phyloP scores from a whole-genome alignment of 2,113 vertebrate genomes.

The Spilogale gracilis region DNA sequence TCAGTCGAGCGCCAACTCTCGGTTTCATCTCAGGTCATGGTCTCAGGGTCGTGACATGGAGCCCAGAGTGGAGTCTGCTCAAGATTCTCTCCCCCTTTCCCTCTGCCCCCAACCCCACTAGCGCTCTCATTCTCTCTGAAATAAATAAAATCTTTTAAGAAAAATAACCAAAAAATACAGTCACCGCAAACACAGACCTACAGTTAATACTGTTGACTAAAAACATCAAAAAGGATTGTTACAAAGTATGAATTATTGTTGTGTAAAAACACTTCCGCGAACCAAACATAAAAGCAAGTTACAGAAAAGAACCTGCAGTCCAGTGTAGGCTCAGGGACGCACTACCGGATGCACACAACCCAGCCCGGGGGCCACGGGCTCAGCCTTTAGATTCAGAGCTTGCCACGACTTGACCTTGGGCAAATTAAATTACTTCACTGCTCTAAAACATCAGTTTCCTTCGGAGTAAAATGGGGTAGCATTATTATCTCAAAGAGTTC shows the following conservation, averaged over 20 bases:
- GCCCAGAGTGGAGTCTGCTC: background rate
- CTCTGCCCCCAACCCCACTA: background rate
- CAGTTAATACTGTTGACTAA: background rate
- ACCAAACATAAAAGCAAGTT: background rate
- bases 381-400: background rate
- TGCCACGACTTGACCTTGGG: background rate
- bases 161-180: background rate
- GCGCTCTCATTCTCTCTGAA: background rate
- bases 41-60: background rate
- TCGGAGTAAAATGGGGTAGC: background rate
- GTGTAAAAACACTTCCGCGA: background rate
- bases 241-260: background rate
- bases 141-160: background rate
- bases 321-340: background rate
- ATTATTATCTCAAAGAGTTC: background rate
- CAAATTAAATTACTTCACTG: background rate
- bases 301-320: background rate
- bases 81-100: background rate
- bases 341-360: rapidly evolving
- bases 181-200: background rate
- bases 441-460: background rate
- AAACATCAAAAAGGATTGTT: background rate
- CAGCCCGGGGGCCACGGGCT: background rate
- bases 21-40: background rate
- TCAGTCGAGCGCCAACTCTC: background rate